Evolutionary conservation across 1,140 invertebrate genomes (phyloP).

Genomic region (Saccostrea cuccullata): DNA sequence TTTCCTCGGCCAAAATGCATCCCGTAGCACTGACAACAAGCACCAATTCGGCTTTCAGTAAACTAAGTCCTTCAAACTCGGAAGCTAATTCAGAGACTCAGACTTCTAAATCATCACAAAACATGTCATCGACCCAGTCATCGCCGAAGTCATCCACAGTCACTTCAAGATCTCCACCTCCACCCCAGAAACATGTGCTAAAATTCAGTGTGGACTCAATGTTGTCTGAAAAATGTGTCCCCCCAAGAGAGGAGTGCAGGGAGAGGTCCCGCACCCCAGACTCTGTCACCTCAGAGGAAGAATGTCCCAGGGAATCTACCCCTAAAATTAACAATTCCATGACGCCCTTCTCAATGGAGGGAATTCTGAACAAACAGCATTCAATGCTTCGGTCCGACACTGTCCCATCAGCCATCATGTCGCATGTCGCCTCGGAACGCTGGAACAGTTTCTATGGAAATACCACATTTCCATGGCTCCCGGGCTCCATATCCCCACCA

Average conservation of each 20-base stretch:
- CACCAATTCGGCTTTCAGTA: slow-evolving; percentile 57
- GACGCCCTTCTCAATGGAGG: slow-evolving; percentile 57
- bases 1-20: slow-evolving; percentile 52
- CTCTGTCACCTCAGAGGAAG: slow-evolving; percentile 54
- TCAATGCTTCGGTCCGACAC: slow-evolving; percentile 44
- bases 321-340: slow-evolving; percentile 39
- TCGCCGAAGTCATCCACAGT: slow-evolving; percentile 34
- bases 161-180: slow-evolving; percentile 37
- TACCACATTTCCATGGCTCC: slow-evolving; percentile 54
- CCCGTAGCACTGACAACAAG: slow-evolving; percentile 50
- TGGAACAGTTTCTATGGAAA: slow-evolving; percentile 51
- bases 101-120: slow-evolving; percentile 28
- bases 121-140: slow-evolving; percentile 2
- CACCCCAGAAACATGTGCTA: slow-evolving; percentile 54
- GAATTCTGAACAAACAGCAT: slow-evolving; percentile 56
- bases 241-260: slow-evolving; percentile 31
- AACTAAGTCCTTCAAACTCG: slow-evolving; percentile 43
- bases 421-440: slow-evolving; percentile 45
- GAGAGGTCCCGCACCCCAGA: slow-evolving; percentile 51
- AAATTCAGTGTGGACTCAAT: slow-evolving; percentile 60
- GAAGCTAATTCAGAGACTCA: slow-evolving; percentile 11
- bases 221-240: slow-evolving; percentile 51
- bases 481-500: slow-evolving; percentile 50
- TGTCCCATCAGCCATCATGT: slow-evolving; percentile 42
- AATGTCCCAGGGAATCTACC: slow-evolving; percentile 46